A percentile compares a stretch with the other conserved stretches of the same genome.
These are phyloP conservation scores for Sus scrofa DNA, from an alignment of 2,113 vertebrate species.

Conservation along the genomic window DNA sequence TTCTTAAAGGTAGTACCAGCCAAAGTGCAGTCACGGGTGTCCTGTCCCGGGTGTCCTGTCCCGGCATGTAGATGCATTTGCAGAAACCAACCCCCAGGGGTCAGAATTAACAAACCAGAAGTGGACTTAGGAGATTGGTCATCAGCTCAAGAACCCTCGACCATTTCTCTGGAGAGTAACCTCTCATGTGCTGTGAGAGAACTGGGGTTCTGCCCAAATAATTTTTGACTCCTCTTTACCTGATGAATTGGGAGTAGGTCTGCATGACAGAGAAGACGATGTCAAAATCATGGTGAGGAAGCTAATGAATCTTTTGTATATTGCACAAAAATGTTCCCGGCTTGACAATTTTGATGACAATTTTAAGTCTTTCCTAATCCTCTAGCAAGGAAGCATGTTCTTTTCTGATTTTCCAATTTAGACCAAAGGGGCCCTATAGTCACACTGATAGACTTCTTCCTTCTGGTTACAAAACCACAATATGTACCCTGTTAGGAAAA, in stretches of 20 bases:
- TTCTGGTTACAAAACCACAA: background rate
- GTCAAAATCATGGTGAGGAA: constrained; percentile 30
- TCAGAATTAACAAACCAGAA: constrained; percentile 71
- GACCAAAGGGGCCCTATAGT: background rate
- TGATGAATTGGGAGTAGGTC: background rate
- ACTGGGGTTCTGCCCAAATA: background rate
- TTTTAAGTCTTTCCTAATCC: constrained; percentile 65
- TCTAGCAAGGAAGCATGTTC: constrained; percentile 43
- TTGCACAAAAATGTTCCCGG: constrained; percentile 40
- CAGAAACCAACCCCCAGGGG: constrained; percentile 58
- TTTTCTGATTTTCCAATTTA: constrained; percentile 49
- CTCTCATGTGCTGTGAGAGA: background rate
- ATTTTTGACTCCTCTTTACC: constrained; percentile 10
- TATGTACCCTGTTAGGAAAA: background rate
- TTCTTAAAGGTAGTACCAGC: background rate
- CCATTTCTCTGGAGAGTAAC: background rate
- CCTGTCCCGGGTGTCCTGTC: background rate
- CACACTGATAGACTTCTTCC: constrained; percentile 29
- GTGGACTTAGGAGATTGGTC: background rate
- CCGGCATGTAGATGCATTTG: background rate
- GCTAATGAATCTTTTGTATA: constrained; percentile 25
- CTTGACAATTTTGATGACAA: constrained; percentile 57
- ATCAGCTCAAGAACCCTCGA: background rate
- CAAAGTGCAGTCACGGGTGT: rapidly evolving
- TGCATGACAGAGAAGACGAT: constrained; percentile 13